These are phyloP conservation scores for Oryzias sinensis DNA, from an alignment of 2,797 vertebrate species.

Conservation along the genomic window DNA sequence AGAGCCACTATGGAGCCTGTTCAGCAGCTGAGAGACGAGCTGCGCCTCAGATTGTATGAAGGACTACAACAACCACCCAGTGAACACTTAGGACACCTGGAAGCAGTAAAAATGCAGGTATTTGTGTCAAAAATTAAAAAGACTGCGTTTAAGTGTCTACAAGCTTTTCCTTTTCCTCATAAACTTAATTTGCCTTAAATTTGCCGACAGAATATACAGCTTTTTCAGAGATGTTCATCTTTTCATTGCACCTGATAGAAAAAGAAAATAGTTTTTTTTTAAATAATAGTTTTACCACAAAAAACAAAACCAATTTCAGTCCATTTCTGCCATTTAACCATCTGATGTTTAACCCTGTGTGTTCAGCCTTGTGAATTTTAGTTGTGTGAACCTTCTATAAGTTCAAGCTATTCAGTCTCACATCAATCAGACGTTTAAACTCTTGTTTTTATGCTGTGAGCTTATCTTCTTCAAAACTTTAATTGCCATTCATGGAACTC, in stretches of 20 bases:
- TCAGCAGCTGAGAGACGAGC: conserved; percentile 82
- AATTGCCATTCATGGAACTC: conserved; percentile 26
- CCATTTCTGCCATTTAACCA: background rate
- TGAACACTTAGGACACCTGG: conserved; percentile 52
- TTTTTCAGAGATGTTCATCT: background rate
- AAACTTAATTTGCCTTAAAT: conserved; percentile 2
- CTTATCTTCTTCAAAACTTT: conserved; percentile 21
- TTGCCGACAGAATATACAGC: background rate
- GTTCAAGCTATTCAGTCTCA: conserved; percentile 13
- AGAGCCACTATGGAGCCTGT: conserved; percentile 78
- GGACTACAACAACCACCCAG: conserved; percentile 34
- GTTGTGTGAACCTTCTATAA: background rate
- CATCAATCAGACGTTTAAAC: conserved; percentile 19
- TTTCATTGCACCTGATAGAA: conserved; percentile 5
- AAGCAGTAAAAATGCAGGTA: conserved; percentile 83
- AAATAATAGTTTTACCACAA: no score
- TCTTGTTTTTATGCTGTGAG: conserved; percentile 25
- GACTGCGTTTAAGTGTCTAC: background rate
- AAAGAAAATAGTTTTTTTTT: background rate
- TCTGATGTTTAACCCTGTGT: conserved; percentile 14
- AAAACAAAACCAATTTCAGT: no score
- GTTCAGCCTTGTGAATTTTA: conserved; percentile 8
- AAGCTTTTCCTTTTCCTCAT: background rate
- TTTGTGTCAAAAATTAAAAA: conserved; percentile 1
- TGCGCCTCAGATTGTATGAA: conserved; percentile 76